Evolutionary conservation across 2,113 vertebrate species (phyloP).

Genomic region (Caloenas nicobarica): DNA sequence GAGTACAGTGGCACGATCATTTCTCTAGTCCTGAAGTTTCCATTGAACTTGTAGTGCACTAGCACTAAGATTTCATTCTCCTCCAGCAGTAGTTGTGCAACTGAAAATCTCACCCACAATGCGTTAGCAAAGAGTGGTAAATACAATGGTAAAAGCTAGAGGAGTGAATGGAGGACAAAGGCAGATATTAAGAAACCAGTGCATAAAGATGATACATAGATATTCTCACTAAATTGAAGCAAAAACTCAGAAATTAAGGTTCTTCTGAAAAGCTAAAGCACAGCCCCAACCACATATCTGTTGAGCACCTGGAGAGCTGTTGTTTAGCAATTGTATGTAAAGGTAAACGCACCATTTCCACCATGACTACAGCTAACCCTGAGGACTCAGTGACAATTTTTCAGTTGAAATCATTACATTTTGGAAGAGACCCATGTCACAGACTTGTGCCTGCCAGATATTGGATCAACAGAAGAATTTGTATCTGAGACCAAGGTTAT

Average conservation of each 20-base stretch:
- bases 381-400: background rate
- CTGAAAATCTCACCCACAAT: background rate
- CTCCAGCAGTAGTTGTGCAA: background rate
- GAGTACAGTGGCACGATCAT: too few species aligned
- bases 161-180: background rate
- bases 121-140: background rate
- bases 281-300: background rate
- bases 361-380: background rate
- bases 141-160: background rate
- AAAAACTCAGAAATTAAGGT: background rate
- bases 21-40: background rate
- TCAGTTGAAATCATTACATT: background rate
- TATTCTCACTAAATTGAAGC: background rate
- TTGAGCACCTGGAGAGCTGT: background rate
- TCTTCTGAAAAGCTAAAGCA: background rate
- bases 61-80: background rate
- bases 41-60: background rate
- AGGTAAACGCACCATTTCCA: background rate
- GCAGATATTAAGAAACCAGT: background rate
- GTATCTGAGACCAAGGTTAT: background rate
- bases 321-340: background rate
- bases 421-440: background rate
- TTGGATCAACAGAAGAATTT: background rate
- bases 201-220: background rate
- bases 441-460: background rate